Evolutionary conservation across 92 coral and sea anemone species (phyloP), one percentile per base, ranked within the genome.

Genomic region (Porites divaricata): DNA sequence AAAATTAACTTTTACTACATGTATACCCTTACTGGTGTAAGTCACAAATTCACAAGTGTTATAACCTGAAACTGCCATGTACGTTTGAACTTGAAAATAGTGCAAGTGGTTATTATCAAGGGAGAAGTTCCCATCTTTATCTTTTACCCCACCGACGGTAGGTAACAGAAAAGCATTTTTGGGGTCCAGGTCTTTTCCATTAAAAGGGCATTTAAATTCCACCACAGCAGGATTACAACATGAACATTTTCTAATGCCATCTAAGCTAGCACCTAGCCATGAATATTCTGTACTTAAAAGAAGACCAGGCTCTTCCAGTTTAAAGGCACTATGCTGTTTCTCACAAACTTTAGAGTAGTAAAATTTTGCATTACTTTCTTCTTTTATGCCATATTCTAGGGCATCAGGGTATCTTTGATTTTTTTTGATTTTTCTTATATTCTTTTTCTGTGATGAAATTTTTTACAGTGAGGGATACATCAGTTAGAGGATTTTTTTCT

Each of bases 351-450:
- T 74, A 35, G 75, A 70, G 49, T 81, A 89, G 49, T 53, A 86
- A 67, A 64, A 74, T 86, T 70, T 70, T 25, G 75, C 74, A 83
- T 87, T 74, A 84, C 85, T 59, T 56, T 90, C 82, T 70, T 71
- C 83, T 76, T 90, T 90, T 81, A 77, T 76, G 69, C 90, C 93
- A 86, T 90, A 72, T 63, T 90, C 81, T 56, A 86, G 78, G 57
- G 81, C 83, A 17, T 69, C 81, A 73, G 87, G 89, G 49, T 72
- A 24, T 28, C 9, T 23, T 22, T 78, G 63, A 48, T 81, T 81
- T 73, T 74, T 69, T 23, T 22, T 78, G 63, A 48, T 81, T 81
- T 73, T 74, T 69, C 45, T 70, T 19, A 72, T 28, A 64, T 77
- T 63, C 81, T 86, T 86, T 73, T 80, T 76, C 63, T n/a, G 35